Evolutionary conservation across 2,888 invertebrate species (phyloP).

Genomic region (Hesperia comma): DNA sequence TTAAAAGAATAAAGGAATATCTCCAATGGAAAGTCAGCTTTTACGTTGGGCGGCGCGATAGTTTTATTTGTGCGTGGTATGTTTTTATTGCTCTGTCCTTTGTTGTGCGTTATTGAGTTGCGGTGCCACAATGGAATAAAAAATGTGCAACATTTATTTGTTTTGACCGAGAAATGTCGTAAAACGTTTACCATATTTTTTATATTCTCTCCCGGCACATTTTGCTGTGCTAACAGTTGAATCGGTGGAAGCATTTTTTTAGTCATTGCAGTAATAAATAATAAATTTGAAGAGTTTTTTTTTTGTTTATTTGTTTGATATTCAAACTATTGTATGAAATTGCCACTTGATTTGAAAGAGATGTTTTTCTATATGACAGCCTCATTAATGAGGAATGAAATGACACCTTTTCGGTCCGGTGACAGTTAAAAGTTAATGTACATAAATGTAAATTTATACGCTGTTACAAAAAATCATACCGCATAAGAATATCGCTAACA

Average conservation of each 20-base stretch:
- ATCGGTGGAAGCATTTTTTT: background rate
- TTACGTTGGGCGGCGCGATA: slow-evolving; percentile 1
- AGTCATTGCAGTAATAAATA: no score
- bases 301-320: no score
- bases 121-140: slow-evolving; percentile 9
- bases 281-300: no score
- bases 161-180: slow-evolving; percentile 5
- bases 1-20: background rate
- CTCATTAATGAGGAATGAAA: no score
- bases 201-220: background rate
- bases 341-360: no score
- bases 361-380: no score
- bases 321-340: no score
- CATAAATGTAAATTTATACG: no score
- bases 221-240: background rate
- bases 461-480: no score
- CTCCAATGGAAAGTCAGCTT: background rate
- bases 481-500: no score
- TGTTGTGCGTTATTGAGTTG: slow-evolving; percentile 5
- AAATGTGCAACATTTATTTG: slow-evolving; percentile 7
- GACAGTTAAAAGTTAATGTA: no score
- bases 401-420: no score
- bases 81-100: slow-evolving; percentile 1
- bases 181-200: slow-evolving; percentile 6
- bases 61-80: slow-evolving; percentile 7